A percentile compares a stretch with the other conserved stretches of the same genome.
Evolutionary conservation across 2,113 vertebrate genomes (phyloP).

Genomic region (Hydropotes inermis): DNA sequence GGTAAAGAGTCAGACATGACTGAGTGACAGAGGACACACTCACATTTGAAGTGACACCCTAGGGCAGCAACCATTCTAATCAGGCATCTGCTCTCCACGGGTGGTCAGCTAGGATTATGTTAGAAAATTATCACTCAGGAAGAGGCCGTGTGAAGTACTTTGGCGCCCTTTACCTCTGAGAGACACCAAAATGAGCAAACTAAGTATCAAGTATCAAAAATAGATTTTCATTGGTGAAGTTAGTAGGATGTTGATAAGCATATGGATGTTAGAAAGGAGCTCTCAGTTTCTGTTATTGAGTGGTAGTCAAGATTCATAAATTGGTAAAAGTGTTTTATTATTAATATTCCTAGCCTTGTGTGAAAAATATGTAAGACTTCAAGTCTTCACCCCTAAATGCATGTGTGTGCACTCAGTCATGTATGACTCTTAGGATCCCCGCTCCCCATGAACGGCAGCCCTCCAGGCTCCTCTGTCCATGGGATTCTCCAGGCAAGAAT

Average conservation of each 20-base stretch:
- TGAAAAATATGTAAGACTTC: neutral
- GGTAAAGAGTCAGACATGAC: neutral
- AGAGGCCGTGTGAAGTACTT: neutral
- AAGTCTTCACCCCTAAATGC: neutral
- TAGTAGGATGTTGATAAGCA: neutral
- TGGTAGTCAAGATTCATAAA: neutral
- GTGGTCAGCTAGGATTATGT: neutral
- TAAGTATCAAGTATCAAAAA: neutral
- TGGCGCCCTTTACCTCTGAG: neutral
- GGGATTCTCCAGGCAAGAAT: neutral
- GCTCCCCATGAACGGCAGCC: neutral
- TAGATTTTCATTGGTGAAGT: neutral
- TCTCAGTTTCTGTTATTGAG: neutral
- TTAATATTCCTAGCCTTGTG: neutral
- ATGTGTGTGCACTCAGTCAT: neutral
- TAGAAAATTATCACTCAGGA: neutral
- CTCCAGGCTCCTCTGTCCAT: neutral
- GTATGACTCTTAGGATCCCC: neutral
- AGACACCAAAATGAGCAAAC: neutral
- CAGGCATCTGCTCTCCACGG: neutral
- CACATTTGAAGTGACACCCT: neutral
- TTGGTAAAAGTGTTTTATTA: neutral
- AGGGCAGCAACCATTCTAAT: neutral
- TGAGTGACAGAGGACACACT: fast-evolving
- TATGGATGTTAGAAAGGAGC: neutral